Base-by-base conservation (phyloP, 2,797 vertebrate genomes). In the Danio aesculapii region DNA sequence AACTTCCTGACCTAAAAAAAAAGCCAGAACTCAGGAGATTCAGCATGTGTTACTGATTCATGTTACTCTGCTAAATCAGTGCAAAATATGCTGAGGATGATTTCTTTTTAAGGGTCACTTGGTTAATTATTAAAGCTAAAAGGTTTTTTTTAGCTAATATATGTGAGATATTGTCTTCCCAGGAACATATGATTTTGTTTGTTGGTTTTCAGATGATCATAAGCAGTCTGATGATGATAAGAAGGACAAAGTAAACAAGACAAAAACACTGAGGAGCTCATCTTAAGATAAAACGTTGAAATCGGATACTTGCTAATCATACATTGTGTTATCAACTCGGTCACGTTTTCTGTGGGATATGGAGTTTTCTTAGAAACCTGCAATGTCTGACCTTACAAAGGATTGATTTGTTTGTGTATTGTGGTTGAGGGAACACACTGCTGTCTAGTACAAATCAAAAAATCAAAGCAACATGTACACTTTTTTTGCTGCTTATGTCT, bases 1-100 rank as follows among this genome's bases (percentile, higher is more conserved):
- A 13, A 53, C 10, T 53, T 12, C 14, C 50, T 53, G 50, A 53
- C 50, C 50, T 11, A 53, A 53, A 76, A 66, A 67, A 83, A 61
- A 21, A 52, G 19, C 41, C 57, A 47, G 68, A 85, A 85, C 21
- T 0, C 46, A 73, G 12, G 7, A 41, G 66, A 69, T 53, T 86
- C 77, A 83, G 75, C 83, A 84, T 39, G 55, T 16, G 43, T 44
- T 58, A 30, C 43, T 17, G n/a, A 21, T 58, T 86, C 67, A 73
- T 63, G 81, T 75, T 81, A 30, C 53, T 64, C 8, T 66, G 50
- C 21, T 39, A 11, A 75, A 47, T 39, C 17, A 62, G 21, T 41
- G 50, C 9, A 5, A 76, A 75, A 77, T 41, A 43, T 8, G 64
- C 69, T 50, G 64, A 50, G 49, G 62, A 49, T 41, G n/a, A 52